Evolutionary conservation across 1,140 invertebrate genomes (phyloP), one percentile per base, ranked within the genome.

Genomic region (Neodiprion fabricii): DNA sequence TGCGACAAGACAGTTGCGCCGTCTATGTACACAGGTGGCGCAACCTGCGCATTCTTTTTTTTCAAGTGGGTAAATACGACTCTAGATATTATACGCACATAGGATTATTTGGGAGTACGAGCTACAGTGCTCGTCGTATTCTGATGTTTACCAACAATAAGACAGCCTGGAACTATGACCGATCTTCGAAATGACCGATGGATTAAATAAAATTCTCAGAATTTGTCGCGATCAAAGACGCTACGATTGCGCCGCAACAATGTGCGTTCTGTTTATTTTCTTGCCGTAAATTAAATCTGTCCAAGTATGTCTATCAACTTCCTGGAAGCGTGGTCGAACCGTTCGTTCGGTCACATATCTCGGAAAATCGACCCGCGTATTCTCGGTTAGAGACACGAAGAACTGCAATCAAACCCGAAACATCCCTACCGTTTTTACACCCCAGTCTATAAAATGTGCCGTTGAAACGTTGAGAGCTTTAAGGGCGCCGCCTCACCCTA

Each of bases 341-440:
- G 53, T 61, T 40, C 28, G 28, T 3, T 3, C 5, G 28, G 28
- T 40, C 5, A 5, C 5, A 3, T 40, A 40, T 40, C 28, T 40
- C 28, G n/a, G 11, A 2, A 61, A 61, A 40, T 61, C 53, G 53
- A 61, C 53, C 11, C 11, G 53, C 28, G 28, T 61, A 61, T 21
- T 69, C 21, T 69, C 21, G 12, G 67, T 69, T 11, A 12, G 23
- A 40, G 67, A 11, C 40, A 69, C 21, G 11, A 69, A 69, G 21
- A 69, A 69, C 21, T 69, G 67, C 67, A 69, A 69, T 69, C 67
- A 69, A 69, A 21, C 40, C 21, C 67, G 14, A 69, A 69, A 69
- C 67, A 69, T 69, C 67, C 67, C 67, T 61, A 17, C 67, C 21
- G 67, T 21, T 69, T 69, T 69, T 21, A 7, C 67, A 47, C 67